Evolutionary conservation across 92 coral and sea anemone genomes (phyloP), one percentile per base, ranked within the genome.

Genomic region (Montipora capitata): DNA sequence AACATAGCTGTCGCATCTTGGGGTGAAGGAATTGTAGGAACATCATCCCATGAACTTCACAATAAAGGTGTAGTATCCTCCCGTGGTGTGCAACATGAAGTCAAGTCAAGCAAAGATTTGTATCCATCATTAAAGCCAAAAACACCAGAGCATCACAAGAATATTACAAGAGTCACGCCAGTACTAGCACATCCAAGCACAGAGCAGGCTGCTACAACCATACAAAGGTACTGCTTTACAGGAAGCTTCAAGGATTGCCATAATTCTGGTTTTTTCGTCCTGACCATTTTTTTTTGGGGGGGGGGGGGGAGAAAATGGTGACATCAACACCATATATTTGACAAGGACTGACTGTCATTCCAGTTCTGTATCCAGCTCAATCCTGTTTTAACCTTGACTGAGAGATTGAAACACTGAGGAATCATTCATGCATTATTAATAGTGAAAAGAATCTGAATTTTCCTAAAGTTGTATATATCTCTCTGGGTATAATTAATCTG

Each of bases 21-120:
- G 96, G 96, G 96, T 49, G 96, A 94, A 88, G 96, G 96, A 40
- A 89, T 94, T 66, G 91, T 94, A 9, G 96, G 96, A 40, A 94
- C 96, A 40, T 78, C 94, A 7, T 72, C 94, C 17, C 96, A 94
- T 83, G 77, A 88, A 61, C 77, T 94, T 3, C 91, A 91, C 43
- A 74, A 80, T 49, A 94, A 87, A 54, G 96, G 96, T 20, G 90
- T 88, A 69, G 94, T 91, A 12, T 87, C 94, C 18, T 91, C 96
- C 39, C 74, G 96, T 51, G 96, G 96, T 17, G 94, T 94, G 8
- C 78, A 90, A 10, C 65, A 86, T 51, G 94, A 88, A 43, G 96
- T 94, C 38, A 76, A 82, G 56, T 77, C 96, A 44, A 94, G 96
- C 72, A 94, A 91, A 51, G 85, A 87, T 13, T 68, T 88, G 74